Base-by-base conservation (phyloP, 2,888 invertebrate species). In the Odiellus spinosus region DNA sequence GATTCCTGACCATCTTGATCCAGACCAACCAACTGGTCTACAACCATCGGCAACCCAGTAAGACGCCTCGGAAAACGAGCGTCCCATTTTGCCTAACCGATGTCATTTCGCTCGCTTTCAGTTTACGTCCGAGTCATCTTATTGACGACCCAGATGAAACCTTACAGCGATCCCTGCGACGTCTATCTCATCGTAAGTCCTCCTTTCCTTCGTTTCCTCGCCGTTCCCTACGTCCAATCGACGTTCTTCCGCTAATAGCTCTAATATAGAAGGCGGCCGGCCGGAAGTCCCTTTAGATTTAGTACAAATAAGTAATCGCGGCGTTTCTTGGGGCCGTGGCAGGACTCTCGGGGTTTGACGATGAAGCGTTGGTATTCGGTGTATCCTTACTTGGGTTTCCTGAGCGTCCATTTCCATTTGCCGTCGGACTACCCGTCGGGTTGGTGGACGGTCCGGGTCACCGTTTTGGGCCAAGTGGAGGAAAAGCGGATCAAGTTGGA, bases 401-500 rank as follows among this genome's bases (percentile, higher is more conserved):
- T 93, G 12, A 88, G 87, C 53, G 71, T 91, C 53, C 77, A 80
- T 44, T 93, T 93, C 67, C 80, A 78, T 59, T 70, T 95, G 46
- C 83, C 90, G 0, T 86, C 88, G 66, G 88, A 90, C 63, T 88
- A 90, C 0, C 75, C 81, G 33, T 90, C 79, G 64, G 95, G 93
- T 3, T 81, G 84, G 62, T 95, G 93, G 91, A 78, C 76, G 41
- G 80, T 95, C 54, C 75, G 81, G 50, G 82, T 91, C 1, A 76
- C 82, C 54, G 91, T 90, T 0, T 81, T 86, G 62, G 49, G 49
- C 3, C 56, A 57, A 20, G 46, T 45, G 3, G 55, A 57, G 39
- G 54, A 55, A 44, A 52, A 52, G 35, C 33, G 32, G 20, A 50
- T 57, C 5, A 43, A 56, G 8, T 35, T 57, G 8, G 56, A 57